Evolutionary conservation across 1,140 invertebrate species (phyloP).

Genomic region (Drosophila sproati): DNA sequence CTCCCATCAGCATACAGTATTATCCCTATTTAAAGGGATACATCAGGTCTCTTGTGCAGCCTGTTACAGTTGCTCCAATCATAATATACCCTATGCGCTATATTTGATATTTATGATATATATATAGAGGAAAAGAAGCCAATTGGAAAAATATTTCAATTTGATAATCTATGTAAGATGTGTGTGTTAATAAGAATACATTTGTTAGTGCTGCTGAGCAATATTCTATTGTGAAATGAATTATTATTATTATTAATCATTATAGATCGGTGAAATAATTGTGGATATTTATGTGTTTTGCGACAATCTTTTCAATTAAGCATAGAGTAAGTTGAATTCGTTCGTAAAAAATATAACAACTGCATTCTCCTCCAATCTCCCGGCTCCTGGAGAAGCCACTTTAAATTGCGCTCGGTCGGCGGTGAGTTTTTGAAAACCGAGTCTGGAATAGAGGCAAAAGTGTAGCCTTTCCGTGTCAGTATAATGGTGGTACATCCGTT

Average conservation of each 20-base stretch:
- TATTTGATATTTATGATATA: too few relatives aligned
- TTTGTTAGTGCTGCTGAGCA: too few relatives aligned
- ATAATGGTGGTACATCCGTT: constrained; percentile 82
- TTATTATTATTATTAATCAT: too few relatives aligned
- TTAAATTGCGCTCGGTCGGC: constrained; percentile 49
- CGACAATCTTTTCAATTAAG: not conserved
- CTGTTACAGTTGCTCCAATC: not conserved
- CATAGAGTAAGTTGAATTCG: constrained; percentile 11
- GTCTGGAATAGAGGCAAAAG: constrained; percentile 35
- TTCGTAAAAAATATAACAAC: not conserved
- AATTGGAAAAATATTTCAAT: too few relatives aligned
- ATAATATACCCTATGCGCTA: too few relatives aligned
- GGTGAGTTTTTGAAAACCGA: constrained; percentile 17
- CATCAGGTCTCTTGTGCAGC: constrained; percentile 7
- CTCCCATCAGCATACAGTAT: constrained; percentile 27
- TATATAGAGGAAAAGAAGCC: too few relatives aligned
- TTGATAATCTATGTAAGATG: too few relatives aligned
- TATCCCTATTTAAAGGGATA: constrained; percentile 1
- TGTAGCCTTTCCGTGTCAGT: constrained; percentile 75
- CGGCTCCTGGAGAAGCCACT: not conserved
- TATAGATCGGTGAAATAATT: too few relatives aligned
- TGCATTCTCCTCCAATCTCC: not conserved
- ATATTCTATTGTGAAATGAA: too few relatives aligned
- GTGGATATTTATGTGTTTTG: not conserved
- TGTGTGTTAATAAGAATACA: too few relatives aligned